These are phyloP conservation scores for Aphelinus atriplicis DNA, from an alignment of 1,140 invertebrate genomes.

Conservation along the genomic window DNA sequence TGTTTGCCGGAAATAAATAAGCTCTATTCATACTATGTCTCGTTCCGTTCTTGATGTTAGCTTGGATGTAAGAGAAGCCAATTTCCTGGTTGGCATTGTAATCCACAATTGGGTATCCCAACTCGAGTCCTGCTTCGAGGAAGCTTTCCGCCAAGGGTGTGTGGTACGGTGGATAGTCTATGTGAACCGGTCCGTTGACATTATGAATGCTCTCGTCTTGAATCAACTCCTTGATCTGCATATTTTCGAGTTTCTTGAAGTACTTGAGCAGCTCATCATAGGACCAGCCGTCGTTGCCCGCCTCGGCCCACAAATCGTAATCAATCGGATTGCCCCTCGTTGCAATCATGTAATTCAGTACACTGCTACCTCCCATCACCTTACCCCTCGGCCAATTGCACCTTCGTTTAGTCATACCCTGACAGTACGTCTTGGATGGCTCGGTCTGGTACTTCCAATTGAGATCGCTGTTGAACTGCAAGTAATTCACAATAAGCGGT, in stretches of 20 bases:
- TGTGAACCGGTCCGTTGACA: conserved; percentile 53
- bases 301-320: conserved; percentile 72
- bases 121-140: conserved; percentile 57
- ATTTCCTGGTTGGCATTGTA: conserved; percentile 61
- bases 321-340: conserved; percentile 75
- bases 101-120: conserved; percentile 56
- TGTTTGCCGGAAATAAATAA: conserved; percentile 70
- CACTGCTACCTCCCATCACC: conserved; percentile 79
- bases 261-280: conserved; percentile 71
- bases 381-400: conserved; percentile 79
- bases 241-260: conserved; percentile 67
- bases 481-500: conserved; percentile 71
- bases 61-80: conserved; percentile 66
- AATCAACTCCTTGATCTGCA: conserved; percentile 44
- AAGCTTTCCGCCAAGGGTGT: conserved; percentile 58
- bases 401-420: conserved; percentile 61
- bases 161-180: conserved; percentile 66
- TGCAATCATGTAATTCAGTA: conserved; percentile 87
- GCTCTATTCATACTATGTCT: conserved; percentile 74
- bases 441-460: conserved; percentile 72
- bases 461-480: conserved; percentile 70
- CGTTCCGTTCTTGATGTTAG: conserved; percentile 68
- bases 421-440: conserved; percentile 68
- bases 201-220: conserved; percentile 34
- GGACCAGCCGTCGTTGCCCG: conserved; percentile 68